These are phyloP conservation scores for Neopipo cinnamomea DNA, from an alignment of 2,113 vertebrate species.

Conservation along the genomic window DNA sequence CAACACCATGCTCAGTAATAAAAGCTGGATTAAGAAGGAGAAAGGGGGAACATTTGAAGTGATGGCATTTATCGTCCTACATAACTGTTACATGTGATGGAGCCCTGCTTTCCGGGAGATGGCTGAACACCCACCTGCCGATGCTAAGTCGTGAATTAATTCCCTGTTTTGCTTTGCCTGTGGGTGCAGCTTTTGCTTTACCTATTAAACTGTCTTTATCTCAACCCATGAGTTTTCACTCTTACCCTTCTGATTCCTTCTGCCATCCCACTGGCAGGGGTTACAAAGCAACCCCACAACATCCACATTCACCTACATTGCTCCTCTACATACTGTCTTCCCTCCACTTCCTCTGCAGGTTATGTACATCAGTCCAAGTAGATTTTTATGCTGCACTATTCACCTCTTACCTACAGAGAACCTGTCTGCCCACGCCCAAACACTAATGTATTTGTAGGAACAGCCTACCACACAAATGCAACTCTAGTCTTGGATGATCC, in stretches of 20 bases:
- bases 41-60: background rate
- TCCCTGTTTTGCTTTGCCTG: background rate
- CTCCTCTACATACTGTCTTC: background rate
- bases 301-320: background rate
- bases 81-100: rapidly evolving
- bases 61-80: background rate
- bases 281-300: background rate
- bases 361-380: background rate
- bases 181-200: background rate
- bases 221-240: background rate
- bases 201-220: background rate
- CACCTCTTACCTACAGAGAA: background rate
- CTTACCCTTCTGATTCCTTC: background rate
- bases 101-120: background rate
- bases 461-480: background rate
- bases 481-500: background rate
- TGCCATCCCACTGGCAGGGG: background rate
- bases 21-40: background rate
- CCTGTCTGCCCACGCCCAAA: background rate
- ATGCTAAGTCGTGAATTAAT: background rate
- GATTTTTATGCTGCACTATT: background rate
- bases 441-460: background rate
- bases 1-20: background rate
- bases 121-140: background rate
- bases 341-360: background rate